Base-by-base conservation (phyloP, 2,113 vertebrate species). In the Cynoglossus semilaevis region DNA sequence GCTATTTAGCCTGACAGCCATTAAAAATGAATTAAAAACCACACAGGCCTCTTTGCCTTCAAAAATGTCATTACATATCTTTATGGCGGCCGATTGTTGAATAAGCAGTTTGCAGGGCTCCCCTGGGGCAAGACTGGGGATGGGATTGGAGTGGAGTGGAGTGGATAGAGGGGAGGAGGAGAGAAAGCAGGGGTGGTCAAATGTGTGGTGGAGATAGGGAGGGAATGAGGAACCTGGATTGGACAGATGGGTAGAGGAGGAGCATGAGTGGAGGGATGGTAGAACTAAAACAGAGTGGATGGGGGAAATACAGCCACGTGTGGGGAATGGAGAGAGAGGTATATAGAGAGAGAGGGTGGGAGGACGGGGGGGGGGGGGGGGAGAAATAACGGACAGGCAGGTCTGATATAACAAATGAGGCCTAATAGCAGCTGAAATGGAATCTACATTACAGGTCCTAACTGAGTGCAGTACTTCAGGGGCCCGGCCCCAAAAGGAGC, bases 1-100 rank as follows among this genome's bases (percentile, higher is more conserved):
- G 82, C 87, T 90, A 87, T 91, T 92, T 90, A 91, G 85, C 78
- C 87, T 87, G 88, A 85, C 85, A 63, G 80, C 85, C 89, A 90
- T 92, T 91, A 92, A 91, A 91, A 89, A 90, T 90, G 90, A 92
- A 91, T 91, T 91, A 90, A 91, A 92, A 91, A 91, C 91, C 91
- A 89, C 91, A 90, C 85, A 89, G 91, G 89, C 89, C 89, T 91
- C 88, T 91, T 91, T 91, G 87, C 87, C 85, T 89, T 72, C 78
- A 58, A 77, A 89, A 91, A 91, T 91, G 90, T 91, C 90, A 91
- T 91, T 92, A 92, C 85, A 90, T 83, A 82, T 91, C 86, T 90
- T 90, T 88, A 91, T 90, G 88, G 89, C 80, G 19, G 88, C 75
- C 71, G 74, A 82, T 90, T 92, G 91, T 91, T 92, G 91, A 91